Base-by-base conservation (phyloP, 1,140 invertebrate species). In the Drepana arcuata region DNA sequence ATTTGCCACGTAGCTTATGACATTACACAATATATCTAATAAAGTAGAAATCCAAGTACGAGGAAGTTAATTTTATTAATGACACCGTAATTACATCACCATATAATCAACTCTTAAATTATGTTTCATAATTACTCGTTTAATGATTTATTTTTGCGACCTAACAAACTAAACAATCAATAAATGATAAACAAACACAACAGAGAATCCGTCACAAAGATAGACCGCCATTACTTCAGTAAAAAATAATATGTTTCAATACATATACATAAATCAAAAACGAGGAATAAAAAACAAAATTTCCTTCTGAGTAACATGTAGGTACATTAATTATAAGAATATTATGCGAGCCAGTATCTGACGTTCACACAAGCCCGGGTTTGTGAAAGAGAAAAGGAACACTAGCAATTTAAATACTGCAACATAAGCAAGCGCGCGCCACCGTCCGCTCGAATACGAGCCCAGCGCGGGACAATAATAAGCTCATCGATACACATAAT, bases 61-160 rank as follows among this genome's bases (percentile, higher is more conserved):
- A 70, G 67, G 67, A 74, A 75, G 65, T 70, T 70, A 67, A 67
- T 71, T 78, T 77, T 72, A 80, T 70, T 75, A 64, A 69, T 78
- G 65, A 73, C 55, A 69, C 51, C 53, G 60, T 72, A 72, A 73
- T 71, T 66, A 73, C 55, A 72, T 72, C 50, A 65, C 52, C 56
- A 61, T 53, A 56, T 49, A 48, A 58, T 62, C 53, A 65, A 61
- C 52, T 64, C 72, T 75, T 77, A 80, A 62, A 73, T 66, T 74
- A 71, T 67, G 41, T 60, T 48, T 52, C 56, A 62, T 61, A 64
- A 68, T 69, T 62, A 71, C 51, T 64, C 55, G 35, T 54, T 61
- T 47, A 64, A 54, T 63, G 56, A 67, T 66, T 67, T 57, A 61
- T 70, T 65, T 69, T 57, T 45, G 48, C 38, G 52, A 62, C 50